Evolutionary conservation across 53 echinoderm and acorn worm genomes (phyloP), one percentile per base, ranked within the genome.

Genomic region (Hippasteria phrygiana): DNA sequence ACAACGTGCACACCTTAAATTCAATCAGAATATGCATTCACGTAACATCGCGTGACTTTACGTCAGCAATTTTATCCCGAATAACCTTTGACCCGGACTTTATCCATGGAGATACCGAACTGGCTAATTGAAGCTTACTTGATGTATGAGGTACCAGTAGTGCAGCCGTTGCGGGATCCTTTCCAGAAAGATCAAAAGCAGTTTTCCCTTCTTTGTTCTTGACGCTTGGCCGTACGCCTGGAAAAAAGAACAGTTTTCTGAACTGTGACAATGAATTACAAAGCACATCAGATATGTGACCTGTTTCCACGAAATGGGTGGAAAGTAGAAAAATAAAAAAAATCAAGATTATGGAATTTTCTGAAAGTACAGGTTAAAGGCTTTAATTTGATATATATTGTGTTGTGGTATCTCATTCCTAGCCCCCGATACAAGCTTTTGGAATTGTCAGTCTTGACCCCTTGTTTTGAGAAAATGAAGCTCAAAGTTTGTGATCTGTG

Each of bases 201-300:
- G 81, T 34, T 75, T 97, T 97, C 3, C 40, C 81, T 50, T 94
- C 98, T 42, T 95, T 92, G 43, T 97, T 97, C 84, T 91, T 89
- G 32, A 97, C 59, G 78, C 94, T 93, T 87, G 94, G 90, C 59
- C 91, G 78, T n/a, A 93, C 95, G 54, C 91, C 96, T 96, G 64
- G 18, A 9, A 0, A 79, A 79, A 76, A 17, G 34, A 33, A 35
- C 17, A 51, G 16, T 8, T 32, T 33, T 16, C 28, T 6, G 31
- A 75, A 16, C 27, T 45, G 40, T 3, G 26, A 24, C 6, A 27
- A 29, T 2, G 7, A 9, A 3, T 28, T 28, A 17, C 64, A 64
- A 7, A 64, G 54, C 34, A 33, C 34, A 64, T 8, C 29, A 0
- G n/a, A n/a, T n/a, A n/a, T n/a, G n/a, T n/a, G n/a, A n/a, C n/a